A percentile compares a stretch with the other conserved stretches of the same genome.
Conservation (phyloP, 2,888 invertebrate genomes). For the Drosophila rellima region DNA sequence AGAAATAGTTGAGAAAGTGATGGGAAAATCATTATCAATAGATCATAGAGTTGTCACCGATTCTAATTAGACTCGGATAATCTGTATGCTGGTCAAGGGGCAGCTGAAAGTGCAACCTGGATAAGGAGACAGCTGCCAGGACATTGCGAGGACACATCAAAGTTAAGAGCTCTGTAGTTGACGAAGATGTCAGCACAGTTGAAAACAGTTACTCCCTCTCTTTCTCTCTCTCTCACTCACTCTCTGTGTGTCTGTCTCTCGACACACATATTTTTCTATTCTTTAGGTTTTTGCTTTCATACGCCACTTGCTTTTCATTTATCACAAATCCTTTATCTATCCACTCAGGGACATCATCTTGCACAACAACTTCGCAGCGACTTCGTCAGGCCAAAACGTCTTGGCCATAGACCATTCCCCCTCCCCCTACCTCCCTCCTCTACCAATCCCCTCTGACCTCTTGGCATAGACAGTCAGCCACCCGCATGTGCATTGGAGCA, state of each 20-base stretch:
- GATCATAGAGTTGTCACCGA: slow-evolving; percentile 20
- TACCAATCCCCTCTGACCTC: slow-evolving; percentile 7
- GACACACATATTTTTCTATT: slow-evolving; percentile 61
- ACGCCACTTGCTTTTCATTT: slow-evolving; percentile 80
- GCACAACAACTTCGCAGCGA: slow-evolving; percentile 59
- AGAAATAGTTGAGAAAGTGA: background rate
- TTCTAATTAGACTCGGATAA: slow-evolving; percentile 33
- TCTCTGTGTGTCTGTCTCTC: slow-evolving; percentile 20
- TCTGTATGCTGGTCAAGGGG: slow-evolving; percentile 26
- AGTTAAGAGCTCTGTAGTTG: slow-evolving; percentile 55
- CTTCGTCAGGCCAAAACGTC: slow-evolving; percentile 69
- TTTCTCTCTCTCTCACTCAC: slow-evolving; percentile 3
- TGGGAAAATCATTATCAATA: slow-evolving; percentile 10
- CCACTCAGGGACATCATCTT: slow-evolving; percentile 74
- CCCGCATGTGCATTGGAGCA: slow-evolving; percentile 82
- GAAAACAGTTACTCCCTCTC: slow-evolving; percentile 31
- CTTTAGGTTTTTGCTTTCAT: slow-evolving; percentile 66
- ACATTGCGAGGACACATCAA: slow-evolving; percentile 44
- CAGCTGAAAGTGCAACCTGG: slow-evolving; percentile 27
- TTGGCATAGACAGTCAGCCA: slow-evolving; percentile 37
- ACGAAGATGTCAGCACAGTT: slow-evolving; percentile 65
- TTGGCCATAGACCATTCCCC: slow-evolving; percentile 31
- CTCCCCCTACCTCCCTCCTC: background rate
- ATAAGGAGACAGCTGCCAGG: slow-evolving; percentile 16
- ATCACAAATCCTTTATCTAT: slow-evolving; percentile 81